phyloP scores from a whole-genome alignment of 92 coral and sea anemone species.

The Diadumene lineata region DNA sequence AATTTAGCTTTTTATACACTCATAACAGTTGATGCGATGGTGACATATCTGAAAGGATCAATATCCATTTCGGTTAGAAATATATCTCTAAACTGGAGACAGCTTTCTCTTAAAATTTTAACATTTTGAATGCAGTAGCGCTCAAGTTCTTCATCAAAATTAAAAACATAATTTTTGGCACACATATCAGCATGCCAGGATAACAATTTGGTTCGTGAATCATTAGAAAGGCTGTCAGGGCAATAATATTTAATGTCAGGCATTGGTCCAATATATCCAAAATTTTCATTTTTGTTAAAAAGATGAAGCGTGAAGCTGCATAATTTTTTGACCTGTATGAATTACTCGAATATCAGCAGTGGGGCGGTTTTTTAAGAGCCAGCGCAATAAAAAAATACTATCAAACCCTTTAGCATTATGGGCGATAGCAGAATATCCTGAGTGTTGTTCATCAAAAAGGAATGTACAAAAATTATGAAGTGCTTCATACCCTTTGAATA shows the following conservation, averaged over 20 bases:
- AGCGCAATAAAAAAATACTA: not conserved
- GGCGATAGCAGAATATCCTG: slow-evolving; percentile 8
- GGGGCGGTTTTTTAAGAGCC: slow-evolving; percentile 5
- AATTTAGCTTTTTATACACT: slow-evolving; percentile 33
- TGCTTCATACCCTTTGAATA: not conserved
- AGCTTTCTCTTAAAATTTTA: slow-evolving; percentile 38
- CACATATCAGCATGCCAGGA: slow-evolving; percentile 20
- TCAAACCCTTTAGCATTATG: slow-evolving; percentile 17
- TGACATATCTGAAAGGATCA: slow-evolving; percentile 35
- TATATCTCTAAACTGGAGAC: slow-evolving; percentile 28
- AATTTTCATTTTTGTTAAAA: not conserved
- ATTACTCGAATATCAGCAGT: slow-evolving; percentile 22
- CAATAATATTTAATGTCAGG: not conserved
- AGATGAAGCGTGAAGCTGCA: slow-evolving; percentile 14
- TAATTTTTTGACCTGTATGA: slow-evolving; percentile 12
- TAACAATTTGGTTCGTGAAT: not conserved
- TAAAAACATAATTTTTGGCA: too few species aligned
- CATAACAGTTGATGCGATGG: slow-evolving; percentile 51
- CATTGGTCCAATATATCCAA: not conserved
- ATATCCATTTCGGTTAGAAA: slow-evolving; percentile 4
- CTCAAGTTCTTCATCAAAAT: slow-evolving; percentile 25
- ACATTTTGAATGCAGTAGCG: slow-evolving; percentile 37
- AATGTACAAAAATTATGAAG: not conserved
- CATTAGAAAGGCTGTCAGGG: not conserved
- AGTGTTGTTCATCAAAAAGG: too few species aligned